Conservation (phyloP, 2,113 vertebrate species). For the Bos indicus region DNA sequence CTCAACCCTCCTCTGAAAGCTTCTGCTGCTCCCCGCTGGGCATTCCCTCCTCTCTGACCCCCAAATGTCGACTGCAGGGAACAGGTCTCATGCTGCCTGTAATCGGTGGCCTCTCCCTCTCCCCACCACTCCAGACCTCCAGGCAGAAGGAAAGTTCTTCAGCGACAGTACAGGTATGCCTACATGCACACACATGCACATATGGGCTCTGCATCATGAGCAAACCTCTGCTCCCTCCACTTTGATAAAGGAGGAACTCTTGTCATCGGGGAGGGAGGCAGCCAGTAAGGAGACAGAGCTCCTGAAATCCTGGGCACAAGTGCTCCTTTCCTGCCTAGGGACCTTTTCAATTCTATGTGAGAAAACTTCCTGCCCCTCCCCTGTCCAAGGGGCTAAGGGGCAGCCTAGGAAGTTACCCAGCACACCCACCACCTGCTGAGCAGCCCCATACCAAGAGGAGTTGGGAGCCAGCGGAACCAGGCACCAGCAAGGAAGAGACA, state of each 20-base stretch:
- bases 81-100: background rate
- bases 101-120: background rate
- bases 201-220: background rate
- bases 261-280: background rate
- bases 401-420: background rate
- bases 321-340: background rate
- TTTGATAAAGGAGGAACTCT: background rate
- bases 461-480: background rate
- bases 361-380: background rate
- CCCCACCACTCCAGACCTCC: background rate
- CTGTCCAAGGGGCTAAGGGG: background rate
- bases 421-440: background rate
- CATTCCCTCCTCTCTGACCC: background rate
- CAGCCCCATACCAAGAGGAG: background rate
- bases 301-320: background rate
- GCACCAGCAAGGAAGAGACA: background rate
- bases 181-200: background rate
- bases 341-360: background rate
- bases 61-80: background rate
- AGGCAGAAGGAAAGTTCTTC: background rate
- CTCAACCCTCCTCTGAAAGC: background rate
- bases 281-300: background rate
- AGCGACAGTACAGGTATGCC: background rate
- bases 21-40: background rate
- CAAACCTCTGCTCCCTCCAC: background rate